phyloP scores from a whole-genome alignment of 2,113 vertebrate genomes.

The Lagopus muta region DNA sequence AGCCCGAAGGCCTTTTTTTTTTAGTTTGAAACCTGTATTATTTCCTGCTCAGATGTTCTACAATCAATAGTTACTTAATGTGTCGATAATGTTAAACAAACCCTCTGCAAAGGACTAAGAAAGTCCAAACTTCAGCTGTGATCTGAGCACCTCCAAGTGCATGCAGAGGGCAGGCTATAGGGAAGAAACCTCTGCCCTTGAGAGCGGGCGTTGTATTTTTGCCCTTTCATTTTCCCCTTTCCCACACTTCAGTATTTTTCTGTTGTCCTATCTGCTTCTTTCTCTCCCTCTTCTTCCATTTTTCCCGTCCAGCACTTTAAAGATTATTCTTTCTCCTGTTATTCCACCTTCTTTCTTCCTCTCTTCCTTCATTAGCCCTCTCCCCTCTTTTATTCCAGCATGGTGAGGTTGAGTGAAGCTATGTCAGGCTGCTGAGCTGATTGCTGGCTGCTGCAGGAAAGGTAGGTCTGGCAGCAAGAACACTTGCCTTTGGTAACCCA shows the following conservation, averaged over 20 bases:
- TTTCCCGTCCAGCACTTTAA: background rate
- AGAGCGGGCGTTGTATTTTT: accelerated
- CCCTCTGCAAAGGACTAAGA: background rate
- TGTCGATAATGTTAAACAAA: background rate
- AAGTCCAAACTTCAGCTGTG: background rate
- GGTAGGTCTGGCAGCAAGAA: background rate
- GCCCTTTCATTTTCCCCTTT: background rate
- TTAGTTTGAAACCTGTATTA: background rate
- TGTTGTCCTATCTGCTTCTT: background rate
- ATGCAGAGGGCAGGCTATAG: background rate
- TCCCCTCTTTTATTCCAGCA: background rate
- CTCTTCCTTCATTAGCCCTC: background rate
- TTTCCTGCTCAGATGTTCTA: background rate
- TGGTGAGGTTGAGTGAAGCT: background rate
- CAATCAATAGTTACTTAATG: background rate
- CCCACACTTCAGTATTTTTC: background rate
- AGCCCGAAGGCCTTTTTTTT: background rate
- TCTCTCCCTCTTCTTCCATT: background rate
- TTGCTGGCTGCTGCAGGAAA: background rate
- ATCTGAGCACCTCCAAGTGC: background rate
- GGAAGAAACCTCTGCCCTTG: background rate
- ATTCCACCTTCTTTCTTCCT: background rate
- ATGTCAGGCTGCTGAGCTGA: background rate
- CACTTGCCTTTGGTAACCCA: background rate
- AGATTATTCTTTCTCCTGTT: background rate